Conservation (phyloP, 2,113 vertebrate genomes). For the Gallinago paraguaiae region DNA sequence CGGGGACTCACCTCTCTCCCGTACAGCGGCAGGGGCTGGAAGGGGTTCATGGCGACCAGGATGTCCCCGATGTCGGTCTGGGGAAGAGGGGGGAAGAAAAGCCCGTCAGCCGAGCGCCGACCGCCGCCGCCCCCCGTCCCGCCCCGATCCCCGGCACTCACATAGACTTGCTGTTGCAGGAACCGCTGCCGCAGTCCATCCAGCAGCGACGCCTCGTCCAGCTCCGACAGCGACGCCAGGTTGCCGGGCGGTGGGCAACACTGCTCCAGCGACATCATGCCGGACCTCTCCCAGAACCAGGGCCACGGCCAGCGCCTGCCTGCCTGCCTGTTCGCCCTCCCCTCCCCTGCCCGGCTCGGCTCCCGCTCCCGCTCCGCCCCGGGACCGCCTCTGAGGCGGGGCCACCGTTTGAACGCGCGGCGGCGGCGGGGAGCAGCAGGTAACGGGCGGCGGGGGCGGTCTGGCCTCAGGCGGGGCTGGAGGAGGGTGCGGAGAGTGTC, state of each 20-base stretch:
- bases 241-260: neutral
- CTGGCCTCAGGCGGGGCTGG: neutral
- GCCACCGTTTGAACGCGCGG: neutral
- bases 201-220: slow-evolving; percentile 69
- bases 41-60: slow-evolving; percentile 74
- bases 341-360: too few species aligned
- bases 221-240: slow-evolving; percentile 60
- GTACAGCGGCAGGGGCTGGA: slow-evolving; percentile 72
- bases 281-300: too few species aligned
- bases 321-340: too few species aligned
- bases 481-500: neutral
- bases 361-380: neutral
- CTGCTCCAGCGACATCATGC: neutral
- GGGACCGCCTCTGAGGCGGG: neutral
- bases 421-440: neutral
- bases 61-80: slow-evolving; percentile 77
- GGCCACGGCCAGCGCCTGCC: too few species aligned
- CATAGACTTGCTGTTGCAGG: slow-evolving; percentile 56
- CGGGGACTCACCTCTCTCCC: slow-evolving; percentile 56
- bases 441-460: neutral
- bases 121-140: neutral
- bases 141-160: slow-evolving; percentile 19
- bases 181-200: slow-evolving; percentile 56
- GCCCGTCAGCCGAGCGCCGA: neutral
- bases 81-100: neutral